A percentile compares a stretch with the other conserved stretches of the same genome.
These are phyloP conservation scores for Mustelus asterias DNA, from an alignment of 2,113 vertebrate genomes.

Conservation along the genomic window DNA sequence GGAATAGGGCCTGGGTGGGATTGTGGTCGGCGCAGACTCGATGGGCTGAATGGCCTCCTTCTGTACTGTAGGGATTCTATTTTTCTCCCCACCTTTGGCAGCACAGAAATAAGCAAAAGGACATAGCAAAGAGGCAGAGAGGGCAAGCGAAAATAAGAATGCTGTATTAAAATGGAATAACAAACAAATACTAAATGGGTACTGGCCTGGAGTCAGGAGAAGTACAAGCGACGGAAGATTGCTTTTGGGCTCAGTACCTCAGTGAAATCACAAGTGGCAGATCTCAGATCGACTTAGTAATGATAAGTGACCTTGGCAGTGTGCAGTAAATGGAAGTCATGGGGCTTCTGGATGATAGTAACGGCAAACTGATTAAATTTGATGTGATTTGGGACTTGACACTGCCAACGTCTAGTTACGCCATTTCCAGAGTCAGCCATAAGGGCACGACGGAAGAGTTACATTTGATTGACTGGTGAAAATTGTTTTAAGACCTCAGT, in stretches of 20 bases:
- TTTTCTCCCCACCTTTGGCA: neutral
- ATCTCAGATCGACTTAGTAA: neutral
- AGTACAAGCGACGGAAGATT: neutral
- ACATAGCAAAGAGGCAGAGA: neutral
- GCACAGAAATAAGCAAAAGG: neutral
- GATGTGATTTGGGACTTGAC: neutral
- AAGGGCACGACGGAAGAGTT: neutral
- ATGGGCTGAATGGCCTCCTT: too few species aligned
- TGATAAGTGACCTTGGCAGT: slow-evolving; percentile 1
- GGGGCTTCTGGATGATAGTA: neutral
- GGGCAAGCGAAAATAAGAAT: neutral
- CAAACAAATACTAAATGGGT: neutral
- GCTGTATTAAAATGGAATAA: neutral
- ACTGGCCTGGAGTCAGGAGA: neutral
- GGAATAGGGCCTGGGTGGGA: too few species aligned
- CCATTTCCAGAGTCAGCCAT: neutral
- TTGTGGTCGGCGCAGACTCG: too few species aligned
- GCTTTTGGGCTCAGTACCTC: neutral
- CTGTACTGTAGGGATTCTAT: neutral
- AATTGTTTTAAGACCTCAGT: neutral
- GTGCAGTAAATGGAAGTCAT: neutral
- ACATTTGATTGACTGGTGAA: neutral
- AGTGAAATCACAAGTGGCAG: neutral
- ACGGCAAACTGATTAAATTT: neutral
- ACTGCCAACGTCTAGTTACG: neutral